Evolutionary conservation across 2,888 invertebrate genomes (phyloP), one percentile per base, ranked within the genome.

Genomic region (Mesodorylaimus sp.): DNA sequence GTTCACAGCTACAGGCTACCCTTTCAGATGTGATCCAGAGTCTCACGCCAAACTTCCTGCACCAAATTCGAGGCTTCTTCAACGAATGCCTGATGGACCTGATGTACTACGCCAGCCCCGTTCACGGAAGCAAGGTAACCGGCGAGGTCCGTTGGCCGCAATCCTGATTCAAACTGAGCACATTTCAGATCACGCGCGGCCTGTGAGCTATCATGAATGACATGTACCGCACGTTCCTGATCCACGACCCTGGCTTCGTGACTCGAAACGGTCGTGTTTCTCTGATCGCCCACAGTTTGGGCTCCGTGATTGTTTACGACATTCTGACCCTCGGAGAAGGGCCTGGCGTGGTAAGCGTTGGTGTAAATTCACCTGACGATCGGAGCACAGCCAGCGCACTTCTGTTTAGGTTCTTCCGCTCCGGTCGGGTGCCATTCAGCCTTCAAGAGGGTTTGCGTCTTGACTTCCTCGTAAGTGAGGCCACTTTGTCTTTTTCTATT

Each of bases 71-170:
- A 36, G 73, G 73, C 50, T 70, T 78, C 51, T 67, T 79, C 47
- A 79, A 80, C 64, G 74, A 76, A 32, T 77, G 77, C 38, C 78
- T 78, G 32, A 78, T 80, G 78, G 79, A 80, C 61, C 77, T 80
- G 55, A 73, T 80, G 67, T 80, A 80, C 60, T 80, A 80, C 60
- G 78, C 79, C 43, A 79, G 78, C 66, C 79, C 79, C 16, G 65
- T 78, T 2, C 79, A 78, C 60, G 73, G 79, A 54, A 73, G 74
- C 42, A 79, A 80, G 71, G 77, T 78, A 54, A 53, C 55, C 42
- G 24, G 3, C 10, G 24, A 21, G 7, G 7, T 53, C 47, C 26
- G n/a, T n/a, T n/a, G n/a, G n/a, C n/a, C n/a, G n/a, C n/a, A n/a
- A n/a, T n/a, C n/a, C n/a, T n/a, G n/a, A 24, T 36, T 10, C 32